Evolutionary conservation across 2,888 invertebrate genomes (phyloP).

Genomic region (Drosophila robusta): DNA sequence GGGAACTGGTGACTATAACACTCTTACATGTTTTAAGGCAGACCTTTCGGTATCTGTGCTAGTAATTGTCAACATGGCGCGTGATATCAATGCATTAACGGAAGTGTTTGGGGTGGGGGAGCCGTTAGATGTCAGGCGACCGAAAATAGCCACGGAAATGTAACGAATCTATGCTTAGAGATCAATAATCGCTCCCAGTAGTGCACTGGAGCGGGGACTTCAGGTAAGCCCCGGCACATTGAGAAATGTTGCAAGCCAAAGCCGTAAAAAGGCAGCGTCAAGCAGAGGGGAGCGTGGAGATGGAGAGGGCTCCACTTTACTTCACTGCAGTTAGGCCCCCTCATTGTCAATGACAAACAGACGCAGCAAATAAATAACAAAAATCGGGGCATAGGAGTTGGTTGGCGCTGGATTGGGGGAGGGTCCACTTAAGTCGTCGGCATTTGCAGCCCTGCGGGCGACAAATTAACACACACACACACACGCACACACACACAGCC

Average conservation of each 20-base stretch:
- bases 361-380: slow-evolving; percentile 77
- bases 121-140: not conserved
- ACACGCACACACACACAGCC: not conserved
- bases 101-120: slow-evolving; percentile 55
- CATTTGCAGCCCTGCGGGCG: slow-evolving; percentile 42
- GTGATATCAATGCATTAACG: slow-evolving; percentile 73
- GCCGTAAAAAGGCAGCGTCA: slow-evolving; percentile 50
- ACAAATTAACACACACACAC: slow-evolving; percentile 64
- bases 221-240: slow-evolving; percentile 54
- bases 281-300: not conserved
- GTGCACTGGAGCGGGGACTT: slow-evolving; percentile 17
- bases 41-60: slow-evolving; percentile 5
- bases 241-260: slow-evolving; percentile 61
- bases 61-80: slow-evolving; percentile 44
- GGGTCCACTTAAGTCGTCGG: slow-evolving; percentile 63
- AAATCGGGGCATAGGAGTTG: slow-evolving; percentile 10
- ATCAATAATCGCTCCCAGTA: slow-evolving; percentile 69
- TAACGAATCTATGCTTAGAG: slow-evolving; percentile 67
- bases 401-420: not conserved
- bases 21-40: not conserved
- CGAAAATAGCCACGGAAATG: slow-evolving; percentile 67
- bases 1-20: too few relatives aligned
- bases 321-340: not conserved
- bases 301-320: not conserved
- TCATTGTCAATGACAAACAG: slow-evolving; percentile 74